phyloP scores from a whole-genome alignment of 2,113 vertebrate genomes.

The Perognathus longimembris region DNA sequence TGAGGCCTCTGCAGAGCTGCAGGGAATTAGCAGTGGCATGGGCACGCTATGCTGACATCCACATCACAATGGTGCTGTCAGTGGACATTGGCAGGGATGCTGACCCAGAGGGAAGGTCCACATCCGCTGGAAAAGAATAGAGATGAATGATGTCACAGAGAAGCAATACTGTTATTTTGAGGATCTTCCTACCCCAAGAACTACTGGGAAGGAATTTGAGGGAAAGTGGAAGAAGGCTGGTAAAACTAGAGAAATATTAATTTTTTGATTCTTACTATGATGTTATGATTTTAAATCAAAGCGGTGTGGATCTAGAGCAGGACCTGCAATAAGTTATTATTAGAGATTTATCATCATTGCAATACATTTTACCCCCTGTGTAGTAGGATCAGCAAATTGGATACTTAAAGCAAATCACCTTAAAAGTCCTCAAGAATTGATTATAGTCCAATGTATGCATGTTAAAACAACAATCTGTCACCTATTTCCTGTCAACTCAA shows the following conservation, averaged over 20 bases:
- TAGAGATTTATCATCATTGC: neutral
- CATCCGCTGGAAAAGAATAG: neutral
- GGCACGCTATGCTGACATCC: too few species aligned
- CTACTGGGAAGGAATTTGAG: neutral
- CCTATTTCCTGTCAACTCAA: neutral
- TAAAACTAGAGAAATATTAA: neutral
- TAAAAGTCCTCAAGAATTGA: conserved; percentile 25
- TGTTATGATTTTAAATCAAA: neutral
- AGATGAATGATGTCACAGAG: neutral
- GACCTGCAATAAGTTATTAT: neutral
- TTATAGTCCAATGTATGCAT: neutral
- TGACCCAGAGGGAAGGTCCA: neutral
- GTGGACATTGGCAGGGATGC: neutral
- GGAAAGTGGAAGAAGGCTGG: neutral
- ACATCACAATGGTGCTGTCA: neutral
- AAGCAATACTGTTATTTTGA: neutral
- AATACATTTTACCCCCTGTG: neutral
- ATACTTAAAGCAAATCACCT: neutral
- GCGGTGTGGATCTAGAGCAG: neutral
- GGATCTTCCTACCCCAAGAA: neutral
- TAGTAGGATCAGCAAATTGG: conserved; percentile 16
- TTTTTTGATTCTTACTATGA: neutral
- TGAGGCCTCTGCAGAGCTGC: neutral
- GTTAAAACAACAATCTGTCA: neutral
- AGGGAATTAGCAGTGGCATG: neutral